A percentile compares a stretch with the other conserved stretches of the same genome.
These are phyloP conservation scores for Patagioenas fasciata DNA, from an alignment of 2,113 vertebrate genomes.

Conservation along the genomic window DNA sequence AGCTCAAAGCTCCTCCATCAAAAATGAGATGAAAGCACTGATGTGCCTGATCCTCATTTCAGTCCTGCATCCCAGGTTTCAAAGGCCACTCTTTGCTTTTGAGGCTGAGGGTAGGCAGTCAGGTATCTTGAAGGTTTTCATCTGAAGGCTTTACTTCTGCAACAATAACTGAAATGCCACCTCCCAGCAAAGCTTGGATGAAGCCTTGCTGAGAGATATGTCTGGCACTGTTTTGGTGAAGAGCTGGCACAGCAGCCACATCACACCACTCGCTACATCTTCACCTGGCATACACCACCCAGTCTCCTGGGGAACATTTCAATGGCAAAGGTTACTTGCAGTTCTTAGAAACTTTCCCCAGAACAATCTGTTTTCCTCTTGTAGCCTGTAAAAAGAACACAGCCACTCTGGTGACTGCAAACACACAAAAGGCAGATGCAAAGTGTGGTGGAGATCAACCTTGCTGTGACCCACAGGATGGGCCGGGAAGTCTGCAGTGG, in stretches of 20 bases:
- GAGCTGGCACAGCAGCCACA: neutral
- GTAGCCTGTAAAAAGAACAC: neutral
- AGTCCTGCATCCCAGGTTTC: neutral
- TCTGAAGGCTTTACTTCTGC: neutral
- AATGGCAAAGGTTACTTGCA: neutral
- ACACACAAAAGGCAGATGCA: neutral
- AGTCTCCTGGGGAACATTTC: neutral
- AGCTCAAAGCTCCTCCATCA: slow-evolving; percentile 37
- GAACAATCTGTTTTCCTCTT: neutral
- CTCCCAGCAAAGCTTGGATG: neutral
- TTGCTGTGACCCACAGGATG: neutral
- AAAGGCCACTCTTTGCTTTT: slow-evolving; percentile 4
- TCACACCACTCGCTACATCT: neutral
- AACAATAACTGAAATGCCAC: neutral
- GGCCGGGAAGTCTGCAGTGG: neutral
- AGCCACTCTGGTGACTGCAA: neutral
- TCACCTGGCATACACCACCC: neutral
- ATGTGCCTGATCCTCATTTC: neutral
- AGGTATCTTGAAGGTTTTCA: neutral
- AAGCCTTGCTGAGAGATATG: neutral
- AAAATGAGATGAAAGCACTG: slow-evolving; percentile 4
- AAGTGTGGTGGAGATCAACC: neutral
- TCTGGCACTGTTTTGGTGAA: neutral
- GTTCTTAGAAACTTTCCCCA: neutral
- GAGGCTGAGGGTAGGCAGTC: neutral